Base-by-base conservation (phyloP, 2,797 vertebrate species). In the Iguana delicatissima region DNA sequence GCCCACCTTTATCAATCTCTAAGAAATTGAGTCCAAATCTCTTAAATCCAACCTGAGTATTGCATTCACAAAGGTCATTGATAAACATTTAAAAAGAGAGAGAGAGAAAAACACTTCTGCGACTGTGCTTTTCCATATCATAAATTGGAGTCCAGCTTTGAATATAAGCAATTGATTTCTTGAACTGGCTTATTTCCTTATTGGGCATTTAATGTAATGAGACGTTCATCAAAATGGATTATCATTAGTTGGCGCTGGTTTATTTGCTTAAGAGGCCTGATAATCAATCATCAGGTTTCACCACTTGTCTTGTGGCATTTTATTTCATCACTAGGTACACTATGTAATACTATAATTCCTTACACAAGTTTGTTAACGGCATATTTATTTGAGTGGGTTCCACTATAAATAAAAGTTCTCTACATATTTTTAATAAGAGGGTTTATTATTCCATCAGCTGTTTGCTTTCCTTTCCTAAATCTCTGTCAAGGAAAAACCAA, bases 341-440 rank as follows among this genome's bases (percentile, higher is more conserved):
- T 96, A 97, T 95, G 96, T 97, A 94, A 94, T 87, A 95, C 96
- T 97, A 97, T 96, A 94, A 97, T 97, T 97, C 96, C 91, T 97
- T 96, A 94, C 92, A 89, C 77, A 94, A 96, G 95, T 97, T 97
- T 96, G 92, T 96, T 97, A 97, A 96, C 5, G 12, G 94, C 95
- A 92, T 96, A 96, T 97, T 98, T 97, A 97, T 98, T 98, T 97
- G 95, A 97, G 95, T 89, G 96, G 80, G 86, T 96, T 96, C 97
- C 95, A 96, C 89, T 95, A 95, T 96, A 97, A 97, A 98, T 96
- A 97, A 96, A 97, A 96, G 82, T 93, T 96, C 96, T 95, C 96
- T 97, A 94, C 92, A 95, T 94, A 92, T 94, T 97, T 96, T 93
- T 82, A 85, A 95, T 93, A 89, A 97, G 97, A 95, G 95, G 93